These are phyloP conservation scores for Melanostoma mellinum DNA, from an alignment of 2,888 invertebrate species.

Conservation along the genomic window DNA sequence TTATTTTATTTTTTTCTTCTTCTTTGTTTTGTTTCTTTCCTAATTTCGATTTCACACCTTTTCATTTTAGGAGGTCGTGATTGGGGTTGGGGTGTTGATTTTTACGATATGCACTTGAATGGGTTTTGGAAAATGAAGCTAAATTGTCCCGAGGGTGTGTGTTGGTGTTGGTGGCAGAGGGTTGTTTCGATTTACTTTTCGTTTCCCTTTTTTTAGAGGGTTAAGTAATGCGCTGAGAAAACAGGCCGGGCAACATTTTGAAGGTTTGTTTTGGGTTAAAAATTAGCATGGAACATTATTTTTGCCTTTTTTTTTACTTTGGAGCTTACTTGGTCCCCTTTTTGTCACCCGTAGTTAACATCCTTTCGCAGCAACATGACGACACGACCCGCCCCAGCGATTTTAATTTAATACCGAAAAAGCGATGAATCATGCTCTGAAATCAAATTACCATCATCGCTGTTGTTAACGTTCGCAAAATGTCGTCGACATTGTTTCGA, in stretches of 20 bases:
- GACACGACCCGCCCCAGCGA: background rate
- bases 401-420: slow-evolving; percentile 67
- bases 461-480: slow-evolving; percentile 63
- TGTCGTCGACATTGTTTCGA: slow-evolving; percentile 69
- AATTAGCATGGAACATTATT: slow-evolving; percentile 67
- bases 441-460: slow-evolving; percentile 71
- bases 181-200: slow-evolving; percentile 40
- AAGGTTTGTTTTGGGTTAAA: slow-evolving; percentile 51
- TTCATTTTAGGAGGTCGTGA: slow-evolving; percentile 34
- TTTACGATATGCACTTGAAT: slow-evolving; percentile 63
- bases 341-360: background rate
- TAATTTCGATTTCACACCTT: slow-evolving; percentile 70
- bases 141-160: slow-evolving; percentile 15
- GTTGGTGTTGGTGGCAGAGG: background rate
- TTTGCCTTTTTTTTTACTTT: slow-evolving; percentile 28
- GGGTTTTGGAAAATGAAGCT: slow-evolving; percentile 49
- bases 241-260: slow-evolving; percentile 35
- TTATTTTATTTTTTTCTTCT: slow-evolving; percentile 14
- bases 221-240: slow-evolving; percentile 27
- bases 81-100: slow-evolving; percentile 25
- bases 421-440: slow-evolving; percentile 70
- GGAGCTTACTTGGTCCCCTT: background rate
- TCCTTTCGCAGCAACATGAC: background rate
- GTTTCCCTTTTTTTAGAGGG: background rate
- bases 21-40: slow-evolving; percentile 34